These are phyloP conservation scores for Ametastegia equiseti DNA, from an alignment of 2,888 invertebrate species.

Conservation along the genomic window DNA sequence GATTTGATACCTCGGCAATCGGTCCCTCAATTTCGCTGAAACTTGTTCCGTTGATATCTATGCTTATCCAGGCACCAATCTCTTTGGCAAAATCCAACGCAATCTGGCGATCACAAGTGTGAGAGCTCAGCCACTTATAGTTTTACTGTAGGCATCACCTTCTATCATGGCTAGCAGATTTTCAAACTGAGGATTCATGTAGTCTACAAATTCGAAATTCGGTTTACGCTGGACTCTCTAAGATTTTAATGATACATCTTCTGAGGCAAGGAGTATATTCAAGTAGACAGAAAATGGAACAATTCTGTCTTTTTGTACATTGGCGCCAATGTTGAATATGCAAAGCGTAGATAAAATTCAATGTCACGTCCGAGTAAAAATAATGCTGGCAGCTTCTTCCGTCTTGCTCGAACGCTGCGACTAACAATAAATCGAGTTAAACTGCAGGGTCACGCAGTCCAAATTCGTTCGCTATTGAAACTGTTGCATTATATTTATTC, in stretches of 20 bases:
- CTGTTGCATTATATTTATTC: not conserved
- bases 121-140: too few relatives aligned
- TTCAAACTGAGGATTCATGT: too few relatives aligned
- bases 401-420: not conserved
- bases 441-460: not conserved
- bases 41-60: too few relatives aligned
- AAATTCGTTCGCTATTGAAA: not conserved
- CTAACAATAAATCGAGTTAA: not conserved
- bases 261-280: not conserved
- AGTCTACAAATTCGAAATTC: too few relatives aligned
- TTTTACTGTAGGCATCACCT: too few relatives aligned
- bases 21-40: too few relatives aligned
- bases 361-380: conserved; percentile 65
- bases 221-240: too few relatives aligned
- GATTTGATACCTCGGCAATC: too few relatives aligned
- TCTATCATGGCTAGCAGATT: too few relatives aligned
- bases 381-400: conserved; percentile 62
- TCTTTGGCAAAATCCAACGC: too few relatives aligned
- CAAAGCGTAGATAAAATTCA: conserved; percentile 58
- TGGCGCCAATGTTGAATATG: not conserved
- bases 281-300: not conserved
- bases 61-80: too few relatives aligned
- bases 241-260: not conserved
- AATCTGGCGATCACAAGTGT: too few relatives aligned
- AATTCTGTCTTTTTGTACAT: not conserved